Base-by-base conservation (phyloP, 2,888 invertebrate species). In the Malthinus flaveolus region DNA sequence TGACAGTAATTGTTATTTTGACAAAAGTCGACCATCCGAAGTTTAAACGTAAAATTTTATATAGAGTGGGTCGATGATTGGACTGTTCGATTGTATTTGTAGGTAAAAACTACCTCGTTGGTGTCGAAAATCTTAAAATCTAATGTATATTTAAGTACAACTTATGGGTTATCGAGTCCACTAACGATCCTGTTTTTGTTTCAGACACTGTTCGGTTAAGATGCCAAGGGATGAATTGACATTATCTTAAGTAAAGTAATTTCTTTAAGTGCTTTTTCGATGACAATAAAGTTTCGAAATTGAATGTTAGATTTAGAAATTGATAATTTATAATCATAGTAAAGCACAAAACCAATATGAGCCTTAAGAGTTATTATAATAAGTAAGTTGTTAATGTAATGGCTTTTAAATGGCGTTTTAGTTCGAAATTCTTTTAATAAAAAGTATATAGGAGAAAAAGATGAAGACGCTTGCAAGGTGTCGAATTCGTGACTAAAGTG, bases 1-100 rank as follows among this genome's bases (percentile, higher is more conserved):
- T 74, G 73, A 75, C 75, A 74, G 75, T 73, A 71, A 76, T 75
- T 71, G 71, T 69, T 68, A 67, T 68, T 71, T 70, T 64, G 65
- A 65, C 68, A 63, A 54, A 54, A 68, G 66, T 64, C 60, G 67
- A 45, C 63, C 68, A 64, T 34, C 54, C 6, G 44, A 42, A 36
- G 12, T 33, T 35, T 49, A n/a, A 12, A 12, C 15, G 12, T 42
- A 23, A 23, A 23, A 23, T 42, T 23, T 42, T 9, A 15, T 5
- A 23, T 32, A 11, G 15, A 31, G 32, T 12, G 31, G 31, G 11
- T 45, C 32, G 9, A 49, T 15, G 9, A 12, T 36, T 31, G 48
- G 54, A 32, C 7, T 63, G 67, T 37, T 32, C 59, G 56, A 47
- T 45, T 67, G 61, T 48, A 55, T 45, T 59, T 42, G 51, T 55